Conservation (phyloP, 1,140 invertebrate genomes). For the Drosophila suzukii region DNA sequence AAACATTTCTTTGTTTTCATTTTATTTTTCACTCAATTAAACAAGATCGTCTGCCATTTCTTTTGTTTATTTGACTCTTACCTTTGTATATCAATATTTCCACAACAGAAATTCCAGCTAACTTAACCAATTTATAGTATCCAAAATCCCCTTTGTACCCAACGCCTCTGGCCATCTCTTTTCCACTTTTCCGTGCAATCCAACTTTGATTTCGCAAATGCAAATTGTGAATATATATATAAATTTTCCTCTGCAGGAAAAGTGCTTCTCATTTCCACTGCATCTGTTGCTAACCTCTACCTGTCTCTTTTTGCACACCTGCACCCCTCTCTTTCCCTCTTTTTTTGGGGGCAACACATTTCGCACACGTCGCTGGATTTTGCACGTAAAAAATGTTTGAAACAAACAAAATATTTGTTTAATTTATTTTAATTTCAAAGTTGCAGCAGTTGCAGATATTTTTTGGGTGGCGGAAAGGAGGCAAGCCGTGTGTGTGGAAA, state of each 20-base stretch:
- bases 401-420: constrained; percentile 82
- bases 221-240: constrained; percentile 41
- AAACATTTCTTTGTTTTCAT: neutral
- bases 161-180: constrained; percentile 18
- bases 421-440: constrained; percentile 81
- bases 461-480: constrained; percentile 17
- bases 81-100: constrained; percentile 24
- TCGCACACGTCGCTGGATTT: constrained; percentile 59
- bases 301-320: constrained; percentile 9
- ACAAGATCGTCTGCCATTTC: neutral
- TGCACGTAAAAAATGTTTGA: constrained; percentile 72
- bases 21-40: neutral
- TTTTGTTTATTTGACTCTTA: constrained; percentile 13
- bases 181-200: constrained; percentile 15
- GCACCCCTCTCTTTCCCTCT: constrained; percentile 5
- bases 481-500: constrained; percentile 34
- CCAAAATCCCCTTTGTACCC: constrained; percentile 25
- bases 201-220: constrained; percentile 59
- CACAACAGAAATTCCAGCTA: constrained; percentile 20
- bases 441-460: constrained; percentile 77
- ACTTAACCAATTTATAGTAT: constrained; percentile 43
- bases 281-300: constrained; percentile 41
- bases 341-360: constrained; percentile 46
- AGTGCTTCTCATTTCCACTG: constrained; percentile 38
- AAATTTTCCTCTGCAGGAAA: constrained; percentile 19